Conservation (phyloP, 2,113 vertebrate species). For the Podilymbus podiceps region DNA sequence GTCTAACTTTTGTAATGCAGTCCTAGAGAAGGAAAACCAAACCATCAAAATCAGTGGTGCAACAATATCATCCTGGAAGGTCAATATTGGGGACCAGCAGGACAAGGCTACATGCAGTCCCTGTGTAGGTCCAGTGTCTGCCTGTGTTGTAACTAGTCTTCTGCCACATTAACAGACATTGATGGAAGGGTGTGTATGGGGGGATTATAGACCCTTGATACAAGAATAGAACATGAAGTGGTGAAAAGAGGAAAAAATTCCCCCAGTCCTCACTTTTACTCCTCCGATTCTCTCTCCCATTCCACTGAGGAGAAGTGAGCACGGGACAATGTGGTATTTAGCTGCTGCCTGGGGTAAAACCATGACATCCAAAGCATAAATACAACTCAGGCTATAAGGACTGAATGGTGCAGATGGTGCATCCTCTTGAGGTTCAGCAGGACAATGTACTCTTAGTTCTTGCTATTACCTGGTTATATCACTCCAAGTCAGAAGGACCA, state of each 20-base stretch:
- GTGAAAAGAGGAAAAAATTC: neutral
- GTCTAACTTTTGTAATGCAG: neutral
- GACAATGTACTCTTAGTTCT: neutral
- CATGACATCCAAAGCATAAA: neutral
- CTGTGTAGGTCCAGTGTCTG: neutral
- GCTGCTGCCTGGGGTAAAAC: no score
- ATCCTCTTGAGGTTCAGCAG: neutral
- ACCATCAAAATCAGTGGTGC: neutral
- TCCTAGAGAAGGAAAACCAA: neutral
- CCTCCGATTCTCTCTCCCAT: no score
- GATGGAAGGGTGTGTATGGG: neutral
- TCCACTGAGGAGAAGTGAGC: no score
- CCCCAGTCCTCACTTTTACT: no score
- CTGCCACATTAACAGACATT: neutral
- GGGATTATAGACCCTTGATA: neutral
- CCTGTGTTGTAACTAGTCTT: neutral
- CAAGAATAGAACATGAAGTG: neutral
- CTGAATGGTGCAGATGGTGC: neutral
- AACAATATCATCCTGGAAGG: neutral
- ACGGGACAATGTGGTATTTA: no score
- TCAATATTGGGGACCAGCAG: neutral
- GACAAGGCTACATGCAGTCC: rapidly evolving
- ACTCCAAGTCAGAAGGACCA: neutral
- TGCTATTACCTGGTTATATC: neutral
- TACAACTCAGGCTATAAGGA: neutral